These are phyloP conservation scores for Heliconius ismenius DNA, from an alignment of 2,888 invertebrate species.

Conservation along the genomic window DNA sequence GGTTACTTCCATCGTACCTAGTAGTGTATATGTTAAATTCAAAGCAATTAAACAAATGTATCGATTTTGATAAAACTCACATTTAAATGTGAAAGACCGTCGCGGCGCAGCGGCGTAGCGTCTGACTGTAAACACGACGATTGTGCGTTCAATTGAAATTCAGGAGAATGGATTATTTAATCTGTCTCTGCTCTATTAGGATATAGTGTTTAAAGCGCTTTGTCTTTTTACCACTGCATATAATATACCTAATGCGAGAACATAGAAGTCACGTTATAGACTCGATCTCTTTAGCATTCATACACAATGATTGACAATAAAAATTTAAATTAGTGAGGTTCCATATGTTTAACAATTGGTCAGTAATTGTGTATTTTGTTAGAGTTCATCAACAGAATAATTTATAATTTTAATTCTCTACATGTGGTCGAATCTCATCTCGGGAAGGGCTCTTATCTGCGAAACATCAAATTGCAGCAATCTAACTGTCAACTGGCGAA, in stretches of 20 bases:
- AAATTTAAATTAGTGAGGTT: no score
- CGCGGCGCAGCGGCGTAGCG: not conserved
- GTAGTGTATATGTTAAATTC: not conserved
- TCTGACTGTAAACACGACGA: not conserved
- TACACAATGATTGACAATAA: no score
- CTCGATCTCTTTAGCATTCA: no score
- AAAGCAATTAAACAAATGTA: not conserved
- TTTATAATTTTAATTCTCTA: slow-evolving; percentile 25
- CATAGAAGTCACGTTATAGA: no score
- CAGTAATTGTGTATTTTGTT: not conserved
- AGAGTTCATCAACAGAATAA: not conserved
- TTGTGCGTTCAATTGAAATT: not conserved
- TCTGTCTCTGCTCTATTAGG: no score
- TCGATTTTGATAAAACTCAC: not conserved
- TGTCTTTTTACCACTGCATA: no score
- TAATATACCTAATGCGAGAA: no score
- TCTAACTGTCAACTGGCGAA: slow-evolving; percentile 45
- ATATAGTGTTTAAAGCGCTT: no score
- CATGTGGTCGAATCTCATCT: slow-evolving; percentile 26
- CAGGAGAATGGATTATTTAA: not conserved
- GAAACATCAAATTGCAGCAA: slow-evolving; percentile 43
- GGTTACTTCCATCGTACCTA: not conserved
- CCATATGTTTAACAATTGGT: not conserved
- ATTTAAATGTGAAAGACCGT: no score
- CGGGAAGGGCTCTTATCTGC: slow-evolving; percentile 36